Base-by-base conservation (phyloP, 2,113 vertebrate species). In the Piliocolobus tephrosceles region DNA sequence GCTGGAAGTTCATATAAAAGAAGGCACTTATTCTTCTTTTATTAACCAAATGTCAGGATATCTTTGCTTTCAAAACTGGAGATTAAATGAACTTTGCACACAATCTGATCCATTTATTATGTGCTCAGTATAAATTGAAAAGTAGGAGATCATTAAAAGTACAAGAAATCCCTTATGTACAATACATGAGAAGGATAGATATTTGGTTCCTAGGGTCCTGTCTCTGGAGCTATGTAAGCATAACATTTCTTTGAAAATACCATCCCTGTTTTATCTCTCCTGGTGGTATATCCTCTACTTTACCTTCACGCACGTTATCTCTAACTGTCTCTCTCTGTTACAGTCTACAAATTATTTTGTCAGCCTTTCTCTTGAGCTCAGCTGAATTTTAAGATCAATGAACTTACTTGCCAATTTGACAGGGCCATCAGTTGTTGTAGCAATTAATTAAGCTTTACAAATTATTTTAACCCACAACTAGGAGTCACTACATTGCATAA, bases 401-500 rank as follows among this genome's bases (percentile, higher is more conserved):
- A 98, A 98, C n/a, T 96, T 96, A 90, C 84, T 97, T 98, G 75
- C 35, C 66, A 95, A 47, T 98, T 97, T 98, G 94, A 98, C 96
- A 98, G 93, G 57, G 94, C 68, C 89, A 98, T 98, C 92, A 95
- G 92, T 97, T 98, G 84, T 98, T 97, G 92, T 27, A 64, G n/a
- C 96, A 98, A 98, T 98, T 98, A 98, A 98, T 98, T 98, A 98
- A 96, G 64, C 27, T 78, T 95, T 98, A 97, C 90, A 96, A 94
- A 98, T 97, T 98, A 78, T 97, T 94, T 96, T 93, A 98, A 96
- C 82, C 97, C 85, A 95, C 10, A 0, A 55, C 40, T 75, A 98
- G 75, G 43, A 97, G 64, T 94, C 90, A 92, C 95, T 93, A 91
- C 43, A 92, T 35, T 87, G 89, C 88, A 95, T 98, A 98, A 98